Percentiles rank a stretch among this genome's conserved stretches.
Conservation (phyloP, 1,140 invertebrate genomes). For the Brachystomella parvula region DNA sequence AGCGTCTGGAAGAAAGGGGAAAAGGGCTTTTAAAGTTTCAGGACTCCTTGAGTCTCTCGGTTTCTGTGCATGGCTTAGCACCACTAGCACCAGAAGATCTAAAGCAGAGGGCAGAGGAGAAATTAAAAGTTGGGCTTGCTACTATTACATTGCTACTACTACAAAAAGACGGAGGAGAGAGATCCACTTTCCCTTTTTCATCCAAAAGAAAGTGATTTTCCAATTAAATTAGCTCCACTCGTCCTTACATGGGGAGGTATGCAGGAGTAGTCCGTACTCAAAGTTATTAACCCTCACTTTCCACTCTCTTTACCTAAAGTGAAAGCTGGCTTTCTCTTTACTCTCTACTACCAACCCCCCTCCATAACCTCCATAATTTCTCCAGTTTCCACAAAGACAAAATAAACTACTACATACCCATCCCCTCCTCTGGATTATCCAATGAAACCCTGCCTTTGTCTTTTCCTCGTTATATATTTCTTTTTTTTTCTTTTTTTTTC, state of each 20-base stretch:
- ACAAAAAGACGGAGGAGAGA: background rate
- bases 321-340: too few species aligned
- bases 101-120: background rate
- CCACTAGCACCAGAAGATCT: background rate
- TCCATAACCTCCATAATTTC: background rate
- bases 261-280: too few species aligned
- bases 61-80: background rate
- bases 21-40: background rate
- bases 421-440: background rate
- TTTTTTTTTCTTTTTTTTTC: background rate
- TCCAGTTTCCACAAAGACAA: too few species aligned
- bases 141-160: too few species aligned
- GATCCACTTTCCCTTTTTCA: background rate
- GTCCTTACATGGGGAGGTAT: too few species aligned
- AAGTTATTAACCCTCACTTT: too few species aligned
- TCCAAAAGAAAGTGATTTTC: conserved; percentile 3
- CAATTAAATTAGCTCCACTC: background rate
- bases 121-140: conserved; percentile 11
- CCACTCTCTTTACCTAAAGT: too few species aligned
- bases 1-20: background rate
- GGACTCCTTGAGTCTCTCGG: background rate
- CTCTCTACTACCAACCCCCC: background rate
- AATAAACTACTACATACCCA: background rate
- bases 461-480: background rate
- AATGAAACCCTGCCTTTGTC: background rate